Base-by-base conservation (phyloP, 2,797 vertebrate genomes). In the Parambassis ranga region DNA sequence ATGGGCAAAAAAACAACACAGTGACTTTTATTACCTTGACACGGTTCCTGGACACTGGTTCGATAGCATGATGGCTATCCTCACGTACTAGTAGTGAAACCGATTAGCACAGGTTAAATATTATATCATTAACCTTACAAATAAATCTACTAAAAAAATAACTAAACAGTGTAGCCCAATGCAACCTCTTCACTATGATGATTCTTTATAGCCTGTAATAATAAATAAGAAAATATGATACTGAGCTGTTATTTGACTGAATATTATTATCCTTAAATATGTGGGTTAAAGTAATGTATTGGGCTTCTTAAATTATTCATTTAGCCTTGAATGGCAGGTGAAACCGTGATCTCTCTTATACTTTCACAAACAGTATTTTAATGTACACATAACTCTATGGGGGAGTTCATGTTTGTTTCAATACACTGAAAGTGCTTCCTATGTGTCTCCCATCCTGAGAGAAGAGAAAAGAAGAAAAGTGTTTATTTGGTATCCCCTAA, bases 1-100 rank as follows among this genome's bases (percentile, higher is more conserved):
- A 65, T 38, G 19, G 32, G 20, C 7, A 43, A 57, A 43, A 52
- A 67, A 61, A 44, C 6, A 50, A 37, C 10, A 65, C 13, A 53
- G 53, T 58, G 28, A 55, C 47, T 69, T 62, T 75, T 22, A 57
- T 59, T 53, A 55, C 24, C 39, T 51, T 15, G 10, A 42, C 32
- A 36, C 2, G 10, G 52, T 37, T 42, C 53, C 13, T 43, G 1
- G 9, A 41, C 23, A 15, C 27, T 31, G 3, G 19, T 30, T 41
- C 16, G 7, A 32, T 27, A 31, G 19, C 13, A 36, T 14, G 2
- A 10, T 32, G 23, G 10, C 19, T 56, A 27, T 28, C 5, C 20
- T 20, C 20, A 30, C 7, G 14, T 41, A 19, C 28, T 36, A 18
- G 9, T 1, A 9, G 7, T 3, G 7, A 18, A n/a, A 35, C 24